Conservation (phyloP, 1,140 invertebrate genomes). For the Temnothorax curvispinosus region DNA sequence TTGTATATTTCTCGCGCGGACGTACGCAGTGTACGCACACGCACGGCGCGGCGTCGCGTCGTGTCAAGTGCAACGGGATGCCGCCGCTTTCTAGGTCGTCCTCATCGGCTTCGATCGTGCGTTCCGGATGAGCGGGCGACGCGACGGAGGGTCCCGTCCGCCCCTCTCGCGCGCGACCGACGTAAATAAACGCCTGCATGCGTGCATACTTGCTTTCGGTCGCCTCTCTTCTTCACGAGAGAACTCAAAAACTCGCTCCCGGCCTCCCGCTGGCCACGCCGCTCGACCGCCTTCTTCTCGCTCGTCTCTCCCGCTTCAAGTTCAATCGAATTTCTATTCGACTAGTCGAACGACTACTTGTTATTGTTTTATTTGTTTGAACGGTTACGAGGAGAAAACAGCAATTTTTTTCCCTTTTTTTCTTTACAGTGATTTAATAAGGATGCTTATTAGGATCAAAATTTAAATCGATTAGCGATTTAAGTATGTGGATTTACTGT, state of each 20-base stretch:
- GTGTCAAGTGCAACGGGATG: constrained; percentile 67
- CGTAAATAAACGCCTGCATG: constrained; percentile 49
- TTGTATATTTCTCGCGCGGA: too few relatives aligned
- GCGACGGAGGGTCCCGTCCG: constrained; percentile 21
- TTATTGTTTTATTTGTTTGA: background rate
- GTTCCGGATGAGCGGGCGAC: constrained; percentile 46
- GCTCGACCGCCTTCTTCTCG: too few relatives aligned
- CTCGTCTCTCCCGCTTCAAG: background rate
- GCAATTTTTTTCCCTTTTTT: too few relatives aligned
- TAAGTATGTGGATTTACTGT: too few relatives aligned
- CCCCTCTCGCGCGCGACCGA: background rate
- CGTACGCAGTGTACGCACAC: too few relatives aligned
- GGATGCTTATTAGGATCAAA: too few relatives aligned
- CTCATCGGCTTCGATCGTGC: constrained; percentile 25
- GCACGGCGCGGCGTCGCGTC: background rate
- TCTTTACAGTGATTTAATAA: too few relatives aligned
- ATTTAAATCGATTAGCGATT: too few relatives aligned
- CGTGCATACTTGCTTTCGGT: background rate
- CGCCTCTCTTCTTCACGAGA: background rate
- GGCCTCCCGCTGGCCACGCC: too few relatives aligned
- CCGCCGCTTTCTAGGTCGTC: constrained; percentile 53
- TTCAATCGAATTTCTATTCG: background rate
- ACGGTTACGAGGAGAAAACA: background rate
- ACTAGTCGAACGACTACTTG: background rate
- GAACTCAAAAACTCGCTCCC: background rate